phyloP scores from a whole-genome alignment of 1,140 invertebrate genomes.

The Araneus ventricosus region DNA sequence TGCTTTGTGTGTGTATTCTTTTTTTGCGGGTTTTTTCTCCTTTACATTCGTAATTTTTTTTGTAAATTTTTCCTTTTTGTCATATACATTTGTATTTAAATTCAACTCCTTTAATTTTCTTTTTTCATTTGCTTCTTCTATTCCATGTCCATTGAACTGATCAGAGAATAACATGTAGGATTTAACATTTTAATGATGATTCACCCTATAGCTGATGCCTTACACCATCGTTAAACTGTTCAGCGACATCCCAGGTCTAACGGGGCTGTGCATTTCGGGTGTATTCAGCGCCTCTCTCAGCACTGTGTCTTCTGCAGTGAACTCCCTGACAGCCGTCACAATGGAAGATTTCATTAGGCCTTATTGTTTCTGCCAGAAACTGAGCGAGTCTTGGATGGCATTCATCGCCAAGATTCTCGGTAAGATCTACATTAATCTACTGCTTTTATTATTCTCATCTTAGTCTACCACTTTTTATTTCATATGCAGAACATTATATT shows the following conservation, averaged over 20 bases:
- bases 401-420: constrained; percentile 63
- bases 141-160: too few species aligned
- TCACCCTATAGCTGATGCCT: constrained; percentile 85
- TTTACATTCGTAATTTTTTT: too few species aligned
- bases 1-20: too few species aligned
- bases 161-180: too few species aligned
- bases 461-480: too few species aligned
- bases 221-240: constrained; percentile 89
- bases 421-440: background rate
- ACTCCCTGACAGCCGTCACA: constrained; percentile 93
- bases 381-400: constrained; percentile 59
- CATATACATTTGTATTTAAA: too few species aligned
- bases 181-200: too few species aligned
- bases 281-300: constrained; percentile 91
- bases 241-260: constrained; percentile 85
- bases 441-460: background rate
- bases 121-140: too few species aligned
- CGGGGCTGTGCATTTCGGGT: constrained; percentile 90
- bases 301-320: constrained; percentile 94
- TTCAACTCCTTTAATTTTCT: too few species aligned
- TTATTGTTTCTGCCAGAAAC: constrained; percentile 7
- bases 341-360: constrained; percentile 89
- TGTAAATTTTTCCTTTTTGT: too few species aligned
- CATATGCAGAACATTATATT: too few species aligned
- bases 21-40: too few species aligned